Conservation (phyloP, 2,888 invertebrate species). For the Lepetodrilus schrolli region DNA sequence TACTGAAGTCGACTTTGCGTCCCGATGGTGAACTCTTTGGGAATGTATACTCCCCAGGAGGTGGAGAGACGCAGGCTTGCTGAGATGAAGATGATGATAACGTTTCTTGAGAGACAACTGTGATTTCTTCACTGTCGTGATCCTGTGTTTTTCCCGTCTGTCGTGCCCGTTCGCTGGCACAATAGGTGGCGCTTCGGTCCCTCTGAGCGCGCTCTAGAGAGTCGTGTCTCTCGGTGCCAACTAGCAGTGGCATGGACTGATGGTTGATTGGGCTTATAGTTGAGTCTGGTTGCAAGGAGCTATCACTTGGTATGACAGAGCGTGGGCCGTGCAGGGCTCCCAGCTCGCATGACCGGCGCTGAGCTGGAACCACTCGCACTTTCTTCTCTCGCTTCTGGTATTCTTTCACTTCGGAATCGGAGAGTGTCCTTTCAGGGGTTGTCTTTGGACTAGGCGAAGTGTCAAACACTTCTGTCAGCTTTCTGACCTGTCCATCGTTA, state of each 20-base stretch:
- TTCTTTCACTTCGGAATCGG: conserved; percentile 40
- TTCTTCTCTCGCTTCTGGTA: conserved; percentile 30
- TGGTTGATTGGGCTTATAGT: conserved; percentile 54
- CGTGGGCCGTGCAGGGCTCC: conserved; percentile 19
- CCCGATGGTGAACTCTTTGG: conserved; percentile 24
- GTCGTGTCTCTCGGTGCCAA: conserved; percentile 34
- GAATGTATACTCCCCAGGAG: conserved; percentile 1
- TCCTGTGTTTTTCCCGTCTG: not conserved
- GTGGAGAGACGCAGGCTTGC: conserved; percentile 28
- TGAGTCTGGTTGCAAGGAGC: conserved; percentile 52
- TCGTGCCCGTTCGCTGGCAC: conserved; percentile 23
- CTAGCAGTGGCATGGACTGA: conserved; percentile 61
- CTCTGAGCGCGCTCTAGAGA: conserved; percentile 39
- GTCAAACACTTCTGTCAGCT: conserved; percentile 56
- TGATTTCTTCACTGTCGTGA: conserved; percentile 24
- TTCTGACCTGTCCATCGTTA: conserved; percentile 62
- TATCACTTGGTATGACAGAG: conserved; percentile 25
- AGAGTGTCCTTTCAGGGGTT: conserved; percentile 46
- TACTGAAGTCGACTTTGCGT: conserved; percentile 27
- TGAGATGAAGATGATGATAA: conserved; percentile 34
- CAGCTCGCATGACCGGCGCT: conserved; percentile 30
- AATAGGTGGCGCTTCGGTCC: conserved; percentile 51
- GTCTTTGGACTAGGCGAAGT: conserved; percentile 28
- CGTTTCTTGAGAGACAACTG: conserved; percentile 32
- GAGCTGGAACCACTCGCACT: not conserved